A percentile compares a stretch with the other conserved stretches of the same genome.
These are phyloP conservation scores for Pelobates cultripes DNA, from an alignment of 2,797 vertebrate species.

Conservation along the genomic window DNA sequence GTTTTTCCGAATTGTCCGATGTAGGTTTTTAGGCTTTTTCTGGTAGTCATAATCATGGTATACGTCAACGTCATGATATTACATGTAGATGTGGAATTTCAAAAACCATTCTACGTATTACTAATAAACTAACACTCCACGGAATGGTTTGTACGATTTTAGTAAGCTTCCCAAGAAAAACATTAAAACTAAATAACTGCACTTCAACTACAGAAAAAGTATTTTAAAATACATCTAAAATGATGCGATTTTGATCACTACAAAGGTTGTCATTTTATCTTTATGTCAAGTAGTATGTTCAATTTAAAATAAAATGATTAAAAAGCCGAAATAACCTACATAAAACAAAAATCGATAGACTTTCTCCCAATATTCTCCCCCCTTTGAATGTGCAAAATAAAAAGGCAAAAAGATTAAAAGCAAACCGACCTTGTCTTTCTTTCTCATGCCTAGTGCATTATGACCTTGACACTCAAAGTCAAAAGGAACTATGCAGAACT, in stretches of 20 bases:
- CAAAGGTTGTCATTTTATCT: neutral
- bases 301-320: constrained; percentile 16
- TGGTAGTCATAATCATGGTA: constrained; percentile 71
- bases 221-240: constrained; percentile 42
- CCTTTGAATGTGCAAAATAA: constrained; percentile 92
- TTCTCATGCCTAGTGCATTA: constrained; percentile 81
- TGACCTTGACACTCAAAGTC: constrained; percentile 74
- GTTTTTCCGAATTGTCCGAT: constrained; percentile 68
- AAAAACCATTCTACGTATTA: constrained; percentile 67
- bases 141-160: constrained; percentile 61
- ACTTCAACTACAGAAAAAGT: constrained; percentile 51
- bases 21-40: constrained; percentile 71
- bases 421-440: constrained; percentile 73
- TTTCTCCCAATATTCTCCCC: constrained; percentile 71
- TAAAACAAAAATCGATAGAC: constrained; percentile 32
- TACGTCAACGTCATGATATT: constrained; percentile 70
- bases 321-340: constrained; percentile 10
- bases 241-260: constrained; percentile 2
- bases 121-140: constrained; percentile 72
- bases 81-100: constrained; percentile 59
- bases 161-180: constrained; percentile 52
- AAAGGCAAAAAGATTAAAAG: constrained; percentile 80
- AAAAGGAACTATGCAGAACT: constrained; percentile 81
- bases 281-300: neutral
- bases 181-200: constrained; percentile 38